Evolutionary conservation across 2,113 vertebrate species (phyloP), one percentile per base, ranked within the genome.

Genomic region (Pseudolaguvia tuberculata): DNA sequence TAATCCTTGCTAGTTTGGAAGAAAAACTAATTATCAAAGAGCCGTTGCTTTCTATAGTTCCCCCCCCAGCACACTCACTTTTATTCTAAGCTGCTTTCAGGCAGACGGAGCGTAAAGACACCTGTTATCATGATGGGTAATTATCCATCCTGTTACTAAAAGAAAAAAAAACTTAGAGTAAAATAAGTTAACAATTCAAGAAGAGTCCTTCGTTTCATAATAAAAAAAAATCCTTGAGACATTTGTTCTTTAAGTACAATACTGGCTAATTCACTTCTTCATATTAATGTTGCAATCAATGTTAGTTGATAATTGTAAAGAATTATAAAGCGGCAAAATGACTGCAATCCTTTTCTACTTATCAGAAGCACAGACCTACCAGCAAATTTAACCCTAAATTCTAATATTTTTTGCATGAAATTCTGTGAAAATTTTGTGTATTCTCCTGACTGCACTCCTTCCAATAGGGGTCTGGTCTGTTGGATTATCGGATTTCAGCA

Each of bases 21-120:
- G 67, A 62, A 78, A 81, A 78, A 63, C 59, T 48, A 81, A 81
- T 81, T 78, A 81, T 78, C 72, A 76, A 78, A 80, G 72, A 59
- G 31, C 56, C 42, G 55, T 63, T 73, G 63, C 50, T 65, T 78
- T 42, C 68, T 70, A 53, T 65, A 53, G 73, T 21, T 67, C 62
- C 42, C 66, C 70, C 56, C 52, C 72, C 14, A 75, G 35, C 55
- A 62, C 57, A 55, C 61, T 69, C 61, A 51, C 76, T 78, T 52
- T 20, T 17, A 27, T 75, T 78, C 20, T 81, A 81, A 78, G 78
- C 80, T 76, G 47, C 69, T 81, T 72, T 73, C 31, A 48, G 53
- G 77, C 67, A 72, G 53, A 53, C 66, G 48, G 47, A 65, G 59
- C 65, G 29, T 48, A 57, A 70, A 51, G 70, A 62, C 31, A 42